Conservation (phyloP, 1,140 invertebrate genomes). For the Caerostris extrusa region DNA sequence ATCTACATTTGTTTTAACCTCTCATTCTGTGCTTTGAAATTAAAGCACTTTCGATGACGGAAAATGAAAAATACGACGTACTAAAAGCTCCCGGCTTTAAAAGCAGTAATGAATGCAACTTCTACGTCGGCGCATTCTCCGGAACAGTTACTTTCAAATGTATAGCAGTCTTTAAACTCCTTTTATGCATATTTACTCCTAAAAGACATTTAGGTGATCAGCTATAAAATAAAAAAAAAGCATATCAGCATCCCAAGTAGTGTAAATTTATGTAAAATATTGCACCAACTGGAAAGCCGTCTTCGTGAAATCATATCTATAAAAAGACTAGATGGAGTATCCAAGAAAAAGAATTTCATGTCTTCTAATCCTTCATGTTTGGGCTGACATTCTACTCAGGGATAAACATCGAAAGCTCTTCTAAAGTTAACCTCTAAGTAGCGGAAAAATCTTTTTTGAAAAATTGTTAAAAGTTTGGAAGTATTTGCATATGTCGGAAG, state of each 20-base stretch:
- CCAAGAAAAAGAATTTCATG: neutral
- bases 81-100: slow-evolving; percentile 45
- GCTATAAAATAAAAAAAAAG: slow-evolving; percentile 6
- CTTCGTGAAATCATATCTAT: slow-evolving; percentile 26
- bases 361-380: slow-evolving; percentile 48
- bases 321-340: slow-evolving; percentile 34
- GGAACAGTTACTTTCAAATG: slow-evolving; percentile 31
- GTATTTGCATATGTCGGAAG: slow-evolving; percentile 48
- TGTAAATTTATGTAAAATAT: slow-evolving; percentile 43
- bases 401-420: slow-evolving; percentile 40
- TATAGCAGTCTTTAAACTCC: slow-evolving; percentile 41
- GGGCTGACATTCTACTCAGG: slow-evolving; percentile 38
- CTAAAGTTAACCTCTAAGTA: slow-evolving; percentile 40
- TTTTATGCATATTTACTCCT: slow-evolving; percentile 48
- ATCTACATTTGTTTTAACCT: neutral
- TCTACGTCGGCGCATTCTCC: neutral
- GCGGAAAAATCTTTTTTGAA: slow-evolving; percentile 23
- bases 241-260: neutral
- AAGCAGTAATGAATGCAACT: slow-evolving; percentile 27
- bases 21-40: slow-evolving; percentile 31
- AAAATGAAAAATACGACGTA: slow-evolving; percentile 47
- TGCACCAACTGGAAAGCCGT: slow-evolving; percentile 37
- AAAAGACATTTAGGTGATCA: slow-evolving; percentile 53
- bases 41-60: slow-evolving; percentile 36
- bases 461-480: slow-evolving; percentile 49